Base-by-base conservation (phyloP, 2,888 invertebrate genomes). In the Cremastobaeus sp. region DNA sequence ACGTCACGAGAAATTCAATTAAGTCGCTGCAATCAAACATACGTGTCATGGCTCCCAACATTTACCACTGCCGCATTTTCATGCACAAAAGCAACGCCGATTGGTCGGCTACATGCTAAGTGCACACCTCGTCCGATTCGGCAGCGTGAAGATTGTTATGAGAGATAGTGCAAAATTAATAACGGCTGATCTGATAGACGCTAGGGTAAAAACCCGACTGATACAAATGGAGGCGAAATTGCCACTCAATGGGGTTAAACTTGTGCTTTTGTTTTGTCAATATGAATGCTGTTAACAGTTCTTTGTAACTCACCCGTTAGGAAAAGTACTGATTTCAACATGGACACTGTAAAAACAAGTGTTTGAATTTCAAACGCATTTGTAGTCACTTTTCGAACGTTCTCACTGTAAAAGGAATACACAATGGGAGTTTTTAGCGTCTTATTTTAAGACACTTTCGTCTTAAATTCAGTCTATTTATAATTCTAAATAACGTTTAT, bases 131-230 rank as follows among this genome's bases (percentile, higher is more conserved):
- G 77, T 80, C 81, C 82, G 83, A 82, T 84, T 79, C 82, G 79
- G 80, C 84, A 82, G 83, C 83, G 83, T 84, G 83, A 84, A 86
- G 84, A 85, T 85, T 82, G 81, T 84, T 81, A 81, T 80, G 79
- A 79, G 73, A 84, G 85, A 85, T 85, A 85, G 82, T 78, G 78
- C 77, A 79, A 80, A 84, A 85, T 85, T 85, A 85, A 85, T 84
- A 84, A 85, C 83, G 83, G 83, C 79, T 82, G 79, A 77, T 72
- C 76, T 81, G 84, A 84, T 83, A 83, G 82, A 81, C 80, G 77
- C 76, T 78, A 72, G 73, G 54, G 62, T 47, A 41, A 18, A n/a
- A 50, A 37, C 55, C 54, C 41, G 62, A 35, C 48, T 54, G 34
- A 66, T 25, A 59, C 69, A 65, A 59, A 45, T 35, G 41, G 64